Conservation (phyloP, 2,797 vertebrate species). For the Cyclura pinguis region DNA sequence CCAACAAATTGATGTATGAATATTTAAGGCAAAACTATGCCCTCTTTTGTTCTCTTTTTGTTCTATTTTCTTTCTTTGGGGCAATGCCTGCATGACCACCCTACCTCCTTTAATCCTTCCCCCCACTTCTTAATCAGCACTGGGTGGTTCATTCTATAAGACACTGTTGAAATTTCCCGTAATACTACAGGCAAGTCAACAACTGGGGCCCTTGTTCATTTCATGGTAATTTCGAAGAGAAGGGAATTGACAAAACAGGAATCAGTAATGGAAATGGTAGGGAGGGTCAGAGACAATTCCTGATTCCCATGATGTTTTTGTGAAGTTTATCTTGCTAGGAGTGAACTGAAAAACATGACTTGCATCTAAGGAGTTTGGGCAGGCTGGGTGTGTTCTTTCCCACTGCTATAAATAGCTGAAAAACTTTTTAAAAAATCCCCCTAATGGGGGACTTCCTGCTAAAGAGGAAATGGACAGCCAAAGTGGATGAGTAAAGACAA, state of each 20-base stretch:
- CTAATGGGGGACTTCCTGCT: conserved; percentile 60
- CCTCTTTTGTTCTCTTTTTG: too few relatives aligned
- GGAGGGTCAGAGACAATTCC: conserved; percentile 30
- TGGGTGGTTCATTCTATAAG: too few relatives aligned
- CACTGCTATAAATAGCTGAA: conserved; percentile 35
- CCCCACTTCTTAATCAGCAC: too few relatives aligned
- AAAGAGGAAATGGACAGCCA: conserved; percentile 57
- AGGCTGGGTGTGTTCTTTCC: conserved; percentile 60
- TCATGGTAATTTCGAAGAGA: conserved; percentile 43
- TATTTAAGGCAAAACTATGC: too few relatives aligned
- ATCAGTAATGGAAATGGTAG: conserved; percentile 36
- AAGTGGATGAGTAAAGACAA: conserved; percentile 42
- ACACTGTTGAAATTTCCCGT: too few relatives aligned
- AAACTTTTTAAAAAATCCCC: conserved; percentile 44
- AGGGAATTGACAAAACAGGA: conserved; percentile 39
- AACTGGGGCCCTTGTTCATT: conserved; percentile 39
- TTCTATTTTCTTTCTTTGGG: too few relatives aligned
- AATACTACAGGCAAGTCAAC: too few relatives aligned
- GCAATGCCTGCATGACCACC: too few relatives aligned
- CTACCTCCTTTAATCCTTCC: too few relatives aligned
- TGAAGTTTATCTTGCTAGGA: conserved; percentile 69
- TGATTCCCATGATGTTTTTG: conserved; percentile 33
- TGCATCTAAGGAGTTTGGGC: conserved; percentile 48
- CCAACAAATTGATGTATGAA: too few relatives aligned
- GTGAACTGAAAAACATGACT: conserved; percentile 41